Base-by-base conservation (phyloP, 2,888 invertebrate species). In the Eucera pruinosa region DNA sequence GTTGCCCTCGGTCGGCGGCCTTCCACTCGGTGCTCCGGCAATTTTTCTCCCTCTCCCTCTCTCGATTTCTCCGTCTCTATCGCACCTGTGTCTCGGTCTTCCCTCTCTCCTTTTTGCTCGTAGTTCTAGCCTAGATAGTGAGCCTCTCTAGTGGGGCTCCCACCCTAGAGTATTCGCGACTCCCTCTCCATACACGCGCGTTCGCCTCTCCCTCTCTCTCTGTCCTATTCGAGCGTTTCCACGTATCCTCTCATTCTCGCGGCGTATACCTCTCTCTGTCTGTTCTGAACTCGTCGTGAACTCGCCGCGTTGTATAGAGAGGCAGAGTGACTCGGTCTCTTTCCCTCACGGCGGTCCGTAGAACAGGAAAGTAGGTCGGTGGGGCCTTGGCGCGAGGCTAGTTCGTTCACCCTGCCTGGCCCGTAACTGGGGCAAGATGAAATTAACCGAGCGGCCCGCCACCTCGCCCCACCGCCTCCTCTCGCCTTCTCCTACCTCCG, bases 361-460 rank as follows among this genome's bases (percentile, higher is more conserved):
- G 78, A 75, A 77, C 85, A 89, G 85, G 88, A 91, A 92, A 91
- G 91, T 92, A 90, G 92, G 90, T 90, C 91, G 91, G 85, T 86
- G 88, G 90, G 88, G 90, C 92, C 93, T 92, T 90, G 92, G 88
- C 88, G 89, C 91, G 93, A 94, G 94, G 93, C 93, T 94, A 94
- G 94, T 94, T 93, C 94, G 93, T 94, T 94, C 94, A 94, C 94
- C 94, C 93, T 91, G 90, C 90, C 91, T 90, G 91, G 91, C 90
- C 91, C 91, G 93, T 94, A 94, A 94, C 94, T 94, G 93, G 94
- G 94, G 94, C 94, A 94, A 94, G 94, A 94, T 94, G 94, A 94
- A 94, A 94, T 94, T 94, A 94, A 93, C 93, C 93, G 90, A 92
- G 89, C 88, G 82, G 83, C 81, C 85, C 77, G 76, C 80, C 83